Evolutionary conservation across 2,113 vertebrate species (phyloP), one percentile per base, ranked within the genome.

Genomic region (Pycnonotus jocosus): DNA sequence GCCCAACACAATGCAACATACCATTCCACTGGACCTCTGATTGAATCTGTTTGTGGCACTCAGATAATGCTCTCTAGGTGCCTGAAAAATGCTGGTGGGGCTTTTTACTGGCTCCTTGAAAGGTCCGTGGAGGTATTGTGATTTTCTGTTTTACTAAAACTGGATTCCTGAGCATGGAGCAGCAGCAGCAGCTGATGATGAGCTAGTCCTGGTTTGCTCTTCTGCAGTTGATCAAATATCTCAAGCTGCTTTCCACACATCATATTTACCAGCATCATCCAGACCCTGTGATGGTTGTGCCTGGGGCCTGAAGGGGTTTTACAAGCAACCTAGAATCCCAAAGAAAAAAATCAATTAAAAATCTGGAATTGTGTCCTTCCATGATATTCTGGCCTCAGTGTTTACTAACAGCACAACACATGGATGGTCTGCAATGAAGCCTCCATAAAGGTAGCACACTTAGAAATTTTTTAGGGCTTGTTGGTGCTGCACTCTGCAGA

Each of bases 1-100:
- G 88, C 62, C 88, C 86, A 90, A 4, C 35, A 83, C 83, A 96
- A 88, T 70, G 37, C 58, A 45, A 25, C 53, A 33, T 50, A 54
- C 28, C 33, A 20, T 90, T 80, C 78, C 64, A 47, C 27, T 69
- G 48, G 65, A 86, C 82, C 53, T 91, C 48, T 76, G 71, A 77
- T 21, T 84, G 72, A 94, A 92, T 90, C 77, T 56, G 40, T 74
- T 91, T 81, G 65, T 89, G 64, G 48, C 76, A 57, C 87, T 96
- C 71, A 37, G 77, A 72, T 89, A 87, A 95, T 88, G 79, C 64
- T 80, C 38, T 40, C 33, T 77, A 73, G 81, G 76, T 87, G 80
- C 71, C 66, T 50, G 61, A 70, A 82, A 60, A 83, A 89, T 73
- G 74, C 44, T 69, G 17, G 33, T 91, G 61, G 77, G 48, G n/a